Conservation (phyloP, 2,888 invertebrate species). For the Ectobius pallidus region DNA sequence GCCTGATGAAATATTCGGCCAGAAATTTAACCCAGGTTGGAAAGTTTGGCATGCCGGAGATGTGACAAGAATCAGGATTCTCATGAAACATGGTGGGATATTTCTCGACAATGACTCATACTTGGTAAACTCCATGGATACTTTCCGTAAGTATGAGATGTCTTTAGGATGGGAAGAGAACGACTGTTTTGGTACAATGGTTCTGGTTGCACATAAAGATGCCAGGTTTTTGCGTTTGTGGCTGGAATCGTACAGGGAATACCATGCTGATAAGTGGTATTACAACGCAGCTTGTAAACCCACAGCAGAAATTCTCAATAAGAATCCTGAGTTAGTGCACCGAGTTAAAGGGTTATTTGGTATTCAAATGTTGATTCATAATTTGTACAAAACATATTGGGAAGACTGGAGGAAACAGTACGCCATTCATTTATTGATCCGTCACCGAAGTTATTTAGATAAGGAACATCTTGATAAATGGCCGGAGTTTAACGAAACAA, state of each 20-base stretch:
- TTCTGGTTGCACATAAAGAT: constrained; percentile 51
- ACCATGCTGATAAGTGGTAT: constrained; percentile 51
- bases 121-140: constrained; percentile 50
- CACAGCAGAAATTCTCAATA: constrained; percentile 50
- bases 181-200: constrained; percentile 51
- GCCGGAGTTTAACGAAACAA: background rate
- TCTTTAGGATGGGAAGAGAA: constrained; percentile 51
- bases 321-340: constrained; percentile 51
- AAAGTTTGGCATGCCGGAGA: constrained; percentile 53
- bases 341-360: constrained; percentile 51
- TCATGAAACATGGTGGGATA: constrained; percentile 53
- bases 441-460: constrained; percentile 46
- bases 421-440: constrained; percentile 51
- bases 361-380: constrained; percentile 50
- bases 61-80: constrained; percentile 51
- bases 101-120: constrained; percentile 52
- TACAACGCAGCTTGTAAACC: constrained; percentile 55
- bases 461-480: background rate
- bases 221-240: constrained; percentile 52
- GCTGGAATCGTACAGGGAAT: constrained; percentile 52
- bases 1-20: constrained; percentile 48
- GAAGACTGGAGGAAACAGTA: constrained; percentile 49
- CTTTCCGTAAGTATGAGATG: constrained; percentile 52
- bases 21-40: constrained; percentile 49
- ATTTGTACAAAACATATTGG: constrained; percentile 49